These are phyloP conservation scores for Oostethus manadensis DNA, from an alignment of 2,113 vertebrate genomes.

Conservation along the genomic window DNA sequence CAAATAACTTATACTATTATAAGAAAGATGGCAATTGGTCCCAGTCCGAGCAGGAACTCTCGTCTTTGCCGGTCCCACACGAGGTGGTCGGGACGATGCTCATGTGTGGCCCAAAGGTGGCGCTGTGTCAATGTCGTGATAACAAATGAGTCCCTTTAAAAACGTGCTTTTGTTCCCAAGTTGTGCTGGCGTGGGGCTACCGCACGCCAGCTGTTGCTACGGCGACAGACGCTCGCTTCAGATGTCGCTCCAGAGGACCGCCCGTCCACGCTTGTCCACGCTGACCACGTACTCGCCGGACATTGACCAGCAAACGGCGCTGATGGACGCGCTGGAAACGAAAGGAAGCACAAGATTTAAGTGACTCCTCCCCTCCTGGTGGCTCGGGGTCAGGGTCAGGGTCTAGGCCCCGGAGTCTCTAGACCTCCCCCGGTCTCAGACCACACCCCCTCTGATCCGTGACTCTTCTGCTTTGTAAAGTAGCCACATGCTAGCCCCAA, in stretches of 20 bases:
- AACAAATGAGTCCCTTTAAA: too few species aligned
- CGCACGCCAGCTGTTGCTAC: background rate
- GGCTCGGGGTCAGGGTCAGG: background rate
- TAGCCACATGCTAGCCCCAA: too few species aligned
- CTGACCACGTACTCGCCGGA: conserved; percentile 79
- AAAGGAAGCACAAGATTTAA: background rate
- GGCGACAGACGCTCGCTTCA: conserved; percentile 32
- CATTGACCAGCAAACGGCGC: conserved; percentile 80
- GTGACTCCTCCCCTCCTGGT: background rate
- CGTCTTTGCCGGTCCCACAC: too few species aligned
- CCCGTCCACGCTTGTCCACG: conserved; percentile 76
- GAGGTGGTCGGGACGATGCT: too few species aligned
- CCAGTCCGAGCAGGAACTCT: too few species aligned
- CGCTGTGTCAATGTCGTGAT: too few species aligned
- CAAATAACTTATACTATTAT: too few species aligned
- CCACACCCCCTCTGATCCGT: too few species aligned
- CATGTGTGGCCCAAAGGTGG: too few species aligned
- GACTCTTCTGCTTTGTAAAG: too few species aligned
- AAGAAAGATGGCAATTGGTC: too few species aligned
- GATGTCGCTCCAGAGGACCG: conserved; percentile 79
- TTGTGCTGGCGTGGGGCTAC: background rate
- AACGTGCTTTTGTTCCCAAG: too few species aligned
- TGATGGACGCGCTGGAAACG: conserved; percentile 70
- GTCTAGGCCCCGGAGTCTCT: background rate
- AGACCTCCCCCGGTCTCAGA: background rate